A percentile compares a stretch with the other conserved stretches of the same genome.
Evolutionary conservation across 1,140 invertebrate genomes (phyloP).

Genomic region (Zeugodacus cucurbitae): DNA sequence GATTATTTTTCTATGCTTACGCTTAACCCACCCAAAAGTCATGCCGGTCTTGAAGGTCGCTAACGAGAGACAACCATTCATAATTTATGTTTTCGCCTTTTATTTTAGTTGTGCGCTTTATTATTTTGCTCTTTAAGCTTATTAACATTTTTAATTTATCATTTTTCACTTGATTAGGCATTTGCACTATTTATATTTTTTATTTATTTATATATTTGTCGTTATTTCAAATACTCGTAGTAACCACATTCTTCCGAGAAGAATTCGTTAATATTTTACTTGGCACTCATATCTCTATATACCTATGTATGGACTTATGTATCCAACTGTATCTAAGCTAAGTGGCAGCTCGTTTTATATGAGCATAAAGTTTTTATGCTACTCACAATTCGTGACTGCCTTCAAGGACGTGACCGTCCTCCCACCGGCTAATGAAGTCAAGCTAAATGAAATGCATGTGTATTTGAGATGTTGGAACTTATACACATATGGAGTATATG

Average conservation of each 20-base stretch:
- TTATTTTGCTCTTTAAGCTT: background rate
- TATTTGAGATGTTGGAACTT: too few relatives aligned
- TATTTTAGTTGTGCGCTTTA: background rate
- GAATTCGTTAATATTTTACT: background rate
- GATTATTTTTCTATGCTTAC: background rate
- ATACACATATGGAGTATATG: too few relatives aligned
- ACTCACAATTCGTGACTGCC: background rate
- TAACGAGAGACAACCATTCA: background rate
- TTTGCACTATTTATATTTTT: background rate
- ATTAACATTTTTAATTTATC: conserved; percentile 16
- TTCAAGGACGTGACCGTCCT: background rate
- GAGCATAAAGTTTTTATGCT: background rate
- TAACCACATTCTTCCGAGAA: background rate
- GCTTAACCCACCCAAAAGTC: background rate
- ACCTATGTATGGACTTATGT: too few relatives aligned
- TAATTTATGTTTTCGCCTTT: conserved; percentile 6
- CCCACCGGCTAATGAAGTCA: background rate
- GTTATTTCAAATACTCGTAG: background rate
- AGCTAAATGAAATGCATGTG: background rate
- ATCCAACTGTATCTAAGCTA: too few relatives aligned
- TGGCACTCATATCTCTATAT: background rate
- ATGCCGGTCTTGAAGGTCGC: background rate
- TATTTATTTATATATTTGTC: too few relatives aligned
- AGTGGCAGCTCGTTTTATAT: background rate
- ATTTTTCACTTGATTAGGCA: background rate